phyloP scores from a whole-genome alignment of 1,140 invertebrate genomes.

The Leguminivora glycinivorella region DNA sequence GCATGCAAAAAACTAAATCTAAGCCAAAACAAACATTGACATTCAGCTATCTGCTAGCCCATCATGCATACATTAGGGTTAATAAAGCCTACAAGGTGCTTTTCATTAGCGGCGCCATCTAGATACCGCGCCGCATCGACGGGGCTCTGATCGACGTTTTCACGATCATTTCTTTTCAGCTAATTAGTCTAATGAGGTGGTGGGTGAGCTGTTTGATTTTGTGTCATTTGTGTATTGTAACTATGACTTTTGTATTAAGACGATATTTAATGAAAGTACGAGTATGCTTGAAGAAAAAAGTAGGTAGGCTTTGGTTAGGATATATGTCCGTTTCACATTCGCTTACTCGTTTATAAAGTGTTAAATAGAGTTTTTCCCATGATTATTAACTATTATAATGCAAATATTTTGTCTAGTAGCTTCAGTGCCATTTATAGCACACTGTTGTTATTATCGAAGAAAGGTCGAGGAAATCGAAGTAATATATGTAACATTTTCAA shows the following conservation, averaged over 20 bases:
- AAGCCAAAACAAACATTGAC: conserved; percentile 49
- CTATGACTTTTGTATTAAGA: not conserved
- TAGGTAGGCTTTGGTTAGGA: too few relatives aligned
- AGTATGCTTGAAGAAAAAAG: not conserved
- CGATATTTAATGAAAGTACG: not conserved
- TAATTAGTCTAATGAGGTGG: conserved; percentile 70
- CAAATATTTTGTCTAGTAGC: too few relatives aligned
- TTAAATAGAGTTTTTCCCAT: too few relatives aligned
- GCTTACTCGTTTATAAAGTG: too few relatives aligned
- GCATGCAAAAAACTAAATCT: conserved; percentile 20
- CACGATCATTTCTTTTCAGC: conserved; percentile 54
- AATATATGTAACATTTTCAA: too few relatives aligned
- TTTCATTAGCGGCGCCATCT: conserved; percentile 69
- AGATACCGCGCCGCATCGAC: conserved; percentile 46
- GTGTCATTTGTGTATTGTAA: conserved; percentile 32
- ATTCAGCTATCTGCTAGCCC: conserved; percentile 64
- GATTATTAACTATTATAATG: too few relatives aligned
- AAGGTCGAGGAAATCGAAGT: too few relatives aligned
- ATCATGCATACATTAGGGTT: conserved; percentile 73
- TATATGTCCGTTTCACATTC: too few relatives aligned
- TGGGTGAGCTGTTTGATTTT: conserved; percentile 31
- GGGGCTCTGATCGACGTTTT: conserved; percentile 54
- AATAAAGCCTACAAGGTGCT: conserved; percentile 66
- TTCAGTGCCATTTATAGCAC: too few relatives aligned
- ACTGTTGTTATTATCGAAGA: too few relatives aligned